phyloP scores from a whole-genome alignment of 2,888 invertebrate genomes.

The Odontocerum albicorne region DNA sequence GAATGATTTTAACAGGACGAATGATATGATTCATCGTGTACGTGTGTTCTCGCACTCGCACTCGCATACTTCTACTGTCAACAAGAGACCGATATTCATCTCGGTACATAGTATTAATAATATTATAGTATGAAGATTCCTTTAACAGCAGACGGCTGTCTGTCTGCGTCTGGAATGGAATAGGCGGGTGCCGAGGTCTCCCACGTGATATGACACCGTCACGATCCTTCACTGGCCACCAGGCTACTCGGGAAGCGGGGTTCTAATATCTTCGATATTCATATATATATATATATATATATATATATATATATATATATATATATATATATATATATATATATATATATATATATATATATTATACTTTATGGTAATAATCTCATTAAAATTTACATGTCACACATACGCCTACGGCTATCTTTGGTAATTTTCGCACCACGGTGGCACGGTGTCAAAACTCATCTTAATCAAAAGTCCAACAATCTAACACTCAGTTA shows the following conservation, averaged over 20 bases:
- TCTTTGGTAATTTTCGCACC: slow-evolving; percentile 11
- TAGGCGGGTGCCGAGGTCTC: background rate
- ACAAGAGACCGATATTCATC: slow-evolving; percentile 43
- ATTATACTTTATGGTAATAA: slow-evolving; percentile 25
- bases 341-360: background rate
- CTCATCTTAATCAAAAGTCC: slow-evolving; percentile 21
- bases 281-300: slow-evolving; percentile 11
- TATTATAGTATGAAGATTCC: no score
- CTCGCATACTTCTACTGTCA: slow-evolving; percentile 43
- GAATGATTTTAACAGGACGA: slow-evolving; percentile 57
- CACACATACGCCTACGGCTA: slow-evolving; percentile 28
- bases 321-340: slow-evolving; percentile 10
- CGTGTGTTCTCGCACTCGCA: no score
- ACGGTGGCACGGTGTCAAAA: slow-evolving; percentile 9
- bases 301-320: slow-evolving; percentile 7
- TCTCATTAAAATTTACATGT: slow-evolving; percentile 32
- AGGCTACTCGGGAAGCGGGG: slow-evolving; percentile 27
- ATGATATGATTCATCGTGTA: slow-evolving; percentile 60
- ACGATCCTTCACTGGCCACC: slow-evolving; percentile 4
- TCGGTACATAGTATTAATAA: no score
- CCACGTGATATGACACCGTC: background rate
- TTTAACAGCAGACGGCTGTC: no score
- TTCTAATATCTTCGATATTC: slow-evolving; percentile 27
- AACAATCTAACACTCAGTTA: slow-evolving; percentile 28
- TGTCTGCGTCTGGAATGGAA: no score